Conservation (phyloP, 2,888 invertebrate genomes). For the Drosophila engyochracea region DNA sequence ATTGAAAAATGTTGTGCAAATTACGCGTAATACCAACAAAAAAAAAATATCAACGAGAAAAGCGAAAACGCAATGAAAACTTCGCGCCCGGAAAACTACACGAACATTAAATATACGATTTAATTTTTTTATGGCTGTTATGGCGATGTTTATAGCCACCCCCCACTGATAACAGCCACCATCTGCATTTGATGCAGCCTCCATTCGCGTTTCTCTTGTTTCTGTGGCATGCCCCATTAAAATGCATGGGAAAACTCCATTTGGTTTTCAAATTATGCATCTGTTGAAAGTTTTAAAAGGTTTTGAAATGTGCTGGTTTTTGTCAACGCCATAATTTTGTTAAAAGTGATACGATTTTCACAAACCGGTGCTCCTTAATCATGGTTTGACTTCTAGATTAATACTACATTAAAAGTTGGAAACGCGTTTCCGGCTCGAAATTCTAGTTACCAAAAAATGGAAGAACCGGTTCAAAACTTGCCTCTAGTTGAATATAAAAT, state of each 20-base stretch:
- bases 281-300: not conserved
- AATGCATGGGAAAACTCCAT: slow-evolving; percentile 24
- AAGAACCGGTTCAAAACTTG: not conserved
- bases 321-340: not conserved
- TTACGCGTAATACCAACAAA: slow-evolving; percentile 69
- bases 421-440: not conserved
- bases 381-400: not conserved
- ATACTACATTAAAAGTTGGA: not conserved
- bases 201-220: not conserved
- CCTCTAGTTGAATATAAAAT: no score
- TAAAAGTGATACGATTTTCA: not conserved
- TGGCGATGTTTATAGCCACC: slow-evolving; percentile 16
- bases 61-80: slow-evolving; percentile 58
- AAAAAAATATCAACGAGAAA: slow-evolving; percentile 10
- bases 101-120: slow-evolving; percentile 21
- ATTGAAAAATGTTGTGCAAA: slow-evolving; percentile 81
- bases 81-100: slow-evolving; percentile 64
- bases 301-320: not conserved
- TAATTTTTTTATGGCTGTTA: slow-evolving; percentile 20
- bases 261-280: slow-evolving; percentile 7
- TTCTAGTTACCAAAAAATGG: not conserved
- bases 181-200: slow-evolving; percentile 17
- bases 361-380: not conserved
- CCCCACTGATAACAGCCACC: slow-evolving; percentile 27
- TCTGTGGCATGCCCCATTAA: slow-evolving; percentile 39